These are phyloP conservation scores for Sebastes schlegelii DNA, from an alignment of 2,113 vertebrate species.

Conservation along the genomic window DNA sequence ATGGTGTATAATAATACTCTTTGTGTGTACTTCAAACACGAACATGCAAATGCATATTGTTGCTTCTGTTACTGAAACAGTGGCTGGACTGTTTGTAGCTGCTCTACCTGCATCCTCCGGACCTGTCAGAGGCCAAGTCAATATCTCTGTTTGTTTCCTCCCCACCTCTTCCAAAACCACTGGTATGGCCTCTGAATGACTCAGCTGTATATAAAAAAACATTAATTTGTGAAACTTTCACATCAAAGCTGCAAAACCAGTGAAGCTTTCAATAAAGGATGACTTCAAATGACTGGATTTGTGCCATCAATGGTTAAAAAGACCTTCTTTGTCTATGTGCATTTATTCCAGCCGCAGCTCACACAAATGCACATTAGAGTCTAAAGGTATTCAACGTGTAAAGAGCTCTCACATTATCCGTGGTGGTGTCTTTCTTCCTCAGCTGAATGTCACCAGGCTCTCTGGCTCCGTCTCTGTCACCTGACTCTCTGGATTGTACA, in stretches of 20 bases:
- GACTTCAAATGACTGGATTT: neutral
- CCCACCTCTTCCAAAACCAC: constrained; percentile 75
- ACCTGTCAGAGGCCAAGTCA: constrained; percentile 77
- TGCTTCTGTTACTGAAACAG: neutral
- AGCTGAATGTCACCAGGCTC: constrained; percentile 20
- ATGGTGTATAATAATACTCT: neutral
- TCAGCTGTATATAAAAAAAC: constrained; percentile 14
- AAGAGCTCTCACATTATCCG: constrained; percentile 42
- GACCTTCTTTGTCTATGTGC: neutral
- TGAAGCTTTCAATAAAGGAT: neutral
- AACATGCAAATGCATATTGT: neutral
- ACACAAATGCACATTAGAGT: constrained; percentile 1
- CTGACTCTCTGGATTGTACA: neutral
- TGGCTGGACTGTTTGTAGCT: neutral
- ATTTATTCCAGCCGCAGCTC: neutral
- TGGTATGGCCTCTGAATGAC: constrained; percentile 60
- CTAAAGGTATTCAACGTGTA: neutral
- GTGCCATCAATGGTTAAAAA: neutral
- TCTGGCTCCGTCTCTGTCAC: constrained; percentile 9
- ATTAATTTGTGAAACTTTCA: neutral
- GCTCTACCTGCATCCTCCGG: constrained; percentile 69
- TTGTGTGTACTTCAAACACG: neutral
- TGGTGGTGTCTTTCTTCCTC: constrained; percentile 10
- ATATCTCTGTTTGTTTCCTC: constrained; percentile 82
- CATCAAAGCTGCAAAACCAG: neutral